phyloP scores from a whole-genome alignment of 1,140 invertebrate species.

The Coenobita brevimanus region DNA sequence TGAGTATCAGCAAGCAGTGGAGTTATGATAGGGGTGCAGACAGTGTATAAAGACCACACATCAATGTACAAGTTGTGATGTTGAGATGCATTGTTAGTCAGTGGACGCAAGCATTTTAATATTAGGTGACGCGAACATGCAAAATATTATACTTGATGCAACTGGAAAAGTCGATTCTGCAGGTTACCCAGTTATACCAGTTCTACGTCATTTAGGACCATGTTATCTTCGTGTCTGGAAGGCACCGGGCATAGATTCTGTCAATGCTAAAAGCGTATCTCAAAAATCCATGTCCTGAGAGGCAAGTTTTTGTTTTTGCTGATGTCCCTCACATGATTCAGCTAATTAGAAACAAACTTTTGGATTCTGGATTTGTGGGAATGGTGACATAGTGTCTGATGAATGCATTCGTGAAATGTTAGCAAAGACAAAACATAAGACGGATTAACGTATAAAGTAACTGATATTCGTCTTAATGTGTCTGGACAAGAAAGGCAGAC shows the following conservation, averaged over 20 bases:
- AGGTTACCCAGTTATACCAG: neutral
- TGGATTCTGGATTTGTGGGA: neutral
- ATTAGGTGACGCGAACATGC: neutral
- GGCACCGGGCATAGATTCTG: no score
- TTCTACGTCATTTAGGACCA: no score
- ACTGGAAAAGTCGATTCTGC: neutral
- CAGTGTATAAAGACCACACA: neutral
- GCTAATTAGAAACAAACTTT: neutral
- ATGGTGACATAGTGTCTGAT: neutral
- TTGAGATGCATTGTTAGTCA: neutral
- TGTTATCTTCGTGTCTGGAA: no score
- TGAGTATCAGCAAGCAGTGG: neutral
- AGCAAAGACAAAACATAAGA: constrained; percentile 15
- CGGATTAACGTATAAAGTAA: constrained; percentile 14
- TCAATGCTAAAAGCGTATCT: no score
- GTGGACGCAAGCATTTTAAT: constrained; percentile 13
- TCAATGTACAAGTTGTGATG: constrained; percentile 19
- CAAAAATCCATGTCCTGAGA: no score
- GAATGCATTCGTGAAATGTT: constrained; percentile 16
- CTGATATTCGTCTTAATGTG: no score
- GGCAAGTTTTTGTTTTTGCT: neutral
- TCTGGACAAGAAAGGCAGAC: no score
- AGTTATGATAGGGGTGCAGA: constrained; percentile 17
- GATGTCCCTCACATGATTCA: neutral
- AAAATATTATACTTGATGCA: neutral